Evolutionary conservation across 2,797 vertebrate genomes (phyloP).

Genomic region (Falco rusticolus): DNA sequence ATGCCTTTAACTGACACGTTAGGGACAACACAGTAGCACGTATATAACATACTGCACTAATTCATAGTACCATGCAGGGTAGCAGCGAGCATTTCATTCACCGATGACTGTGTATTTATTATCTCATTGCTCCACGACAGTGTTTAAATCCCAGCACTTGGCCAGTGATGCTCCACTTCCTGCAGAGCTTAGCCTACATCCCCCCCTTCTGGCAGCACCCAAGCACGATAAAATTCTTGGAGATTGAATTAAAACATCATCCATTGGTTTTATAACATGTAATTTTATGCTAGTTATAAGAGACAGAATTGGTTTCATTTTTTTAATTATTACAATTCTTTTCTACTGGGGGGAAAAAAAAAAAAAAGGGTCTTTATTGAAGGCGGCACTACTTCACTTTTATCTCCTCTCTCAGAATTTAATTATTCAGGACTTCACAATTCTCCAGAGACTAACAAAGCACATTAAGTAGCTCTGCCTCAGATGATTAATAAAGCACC

Average conservation of each 20-base stretch:
- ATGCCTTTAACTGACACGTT: not conserved
- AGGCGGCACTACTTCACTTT: not conserved
- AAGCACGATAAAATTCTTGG: not conserved
- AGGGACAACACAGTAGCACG: not conserved
- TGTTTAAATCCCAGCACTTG: not conserved
- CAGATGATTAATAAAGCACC: slow-evolving; percentile 27
- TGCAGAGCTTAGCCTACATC: slow-evolving; percentile 42
- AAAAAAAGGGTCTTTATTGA: not conserved
- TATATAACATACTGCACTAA: not conserved
- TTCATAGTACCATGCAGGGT: not conserved
- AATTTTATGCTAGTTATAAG: not conserved
- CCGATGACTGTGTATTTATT: not conserved
- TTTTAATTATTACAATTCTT: not conserved
- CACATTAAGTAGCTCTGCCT: slow-evolving; percentile 15
- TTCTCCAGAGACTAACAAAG: slow-evolving; percentile 12
- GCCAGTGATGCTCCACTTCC: not conserved
- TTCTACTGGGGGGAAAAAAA: not conserved
- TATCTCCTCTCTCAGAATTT: slow-evolving; percentile 10
- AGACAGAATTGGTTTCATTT: not conserved
- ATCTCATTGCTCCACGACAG: not conserved
- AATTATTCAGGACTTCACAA: slow-evolving; percentile 37
- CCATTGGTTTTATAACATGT: not conserved
- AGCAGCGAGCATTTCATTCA: not conserved
- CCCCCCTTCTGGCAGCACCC: slow-evolving; percentile 69
- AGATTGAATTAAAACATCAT: not conserved